Percentiles rank a stretch among this genome's conserved stretches.
phyloP scores from a whole-genome alignment of 2,113 vertebrate species.

The Tor tambroides region DNA sequence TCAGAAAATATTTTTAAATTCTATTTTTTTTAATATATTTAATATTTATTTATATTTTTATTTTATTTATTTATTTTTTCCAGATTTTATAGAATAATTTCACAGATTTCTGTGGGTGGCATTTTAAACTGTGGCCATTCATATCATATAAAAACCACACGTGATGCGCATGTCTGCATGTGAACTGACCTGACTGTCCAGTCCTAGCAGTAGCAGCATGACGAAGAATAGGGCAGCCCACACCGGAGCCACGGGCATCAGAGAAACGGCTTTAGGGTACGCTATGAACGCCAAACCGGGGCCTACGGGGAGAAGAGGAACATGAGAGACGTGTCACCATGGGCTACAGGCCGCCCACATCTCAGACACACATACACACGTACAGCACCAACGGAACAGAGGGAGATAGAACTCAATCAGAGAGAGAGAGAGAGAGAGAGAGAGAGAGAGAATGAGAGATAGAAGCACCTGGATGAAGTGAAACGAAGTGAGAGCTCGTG shows the following conservation, averaged over 20 bases:
- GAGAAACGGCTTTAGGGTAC: slow-evolving; percentile 79
- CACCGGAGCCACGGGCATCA: slow-evolving; percentile 82
- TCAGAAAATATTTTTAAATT: background rate
- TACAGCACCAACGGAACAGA: slow-evolving; percentile 56
- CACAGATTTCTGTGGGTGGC: background rate
- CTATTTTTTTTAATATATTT: too few species aligned
- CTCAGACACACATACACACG: slow-evolving; percentile 55
- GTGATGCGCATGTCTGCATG: background rate
- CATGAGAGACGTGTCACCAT: slow-evolving; percentile 42
- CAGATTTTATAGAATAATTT: background rate
- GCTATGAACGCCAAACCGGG: slow-evolving; percentile 83
- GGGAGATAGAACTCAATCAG: slow-evolving; percentile 39
- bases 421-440: slow-evolving; percentile 33
- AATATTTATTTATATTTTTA: too few species aligned
- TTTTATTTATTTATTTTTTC: background rate
- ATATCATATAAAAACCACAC: background rate
- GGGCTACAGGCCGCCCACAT: slow-evolving; percentile 36
- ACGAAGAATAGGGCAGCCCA: slow-evolving; percentile 84
- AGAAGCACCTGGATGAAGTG: slow-evolving; percentile 58
- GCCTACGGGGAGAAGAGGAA: slow-evolving; percentile 65
- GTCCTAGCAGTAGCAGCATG: slow-evolving; percentile 81
- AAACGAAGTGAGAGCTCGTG: slow-evolving; percentile 44
- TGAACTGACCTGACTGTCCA: slow-evolving; percentile 79
- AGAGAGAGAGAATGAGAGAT: slow-evolving; percentile 43
- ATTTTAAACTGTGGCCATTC: background rate